Evolutionary conservation across 2,797 vertebrate genomes (phyloP), one percentile per base, ranked within the genome.

Genomic region (Euthynnus affinis): DNA sequence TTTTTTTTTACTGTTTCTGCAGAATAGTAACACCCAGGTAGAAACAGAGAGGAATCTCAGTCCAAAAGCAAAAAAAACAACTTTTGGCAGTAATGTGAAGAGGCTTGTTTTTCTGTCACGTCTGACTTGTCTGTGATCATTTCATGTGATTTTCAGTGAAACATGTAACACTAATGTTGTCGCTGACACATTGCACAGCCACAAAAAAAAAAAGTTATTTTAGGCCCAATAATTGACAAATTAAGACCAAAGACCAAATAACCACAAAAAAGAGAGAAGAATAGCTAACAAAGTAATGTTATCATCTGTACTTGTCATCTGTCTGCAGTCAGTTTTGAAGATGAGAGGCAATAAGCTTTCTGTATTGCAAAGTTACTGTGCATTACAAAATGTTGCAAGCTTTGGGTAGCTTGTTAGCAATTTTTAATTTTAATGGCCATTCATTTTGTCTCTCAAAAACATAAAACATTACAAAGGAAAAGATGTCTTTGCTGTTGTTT

Each of bases 221-320:
- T 88, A 46, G 80, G 88, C 83, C 25, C 82, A 60, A 56, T 87
- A 89, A 86, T 84, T 87, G 87, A 87, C 88, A 92, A 91, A 93
- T 90, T 88, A 92, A 89, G 87, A 90, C 79, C 88, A 90, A 91
- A 91, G 82, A 92, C 80, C 81, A 87, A 80, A 81, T 63, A 76
- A 80, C 63, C 65, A 56, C 29, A 22, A 62, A 71, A 74, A 66
- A 67, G 44, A 59, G 56, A 83, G 63, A 77, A 56, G n/a, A 68
- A 71, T 13, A 61, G 51, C 59, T 74, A 74, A 90, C 79, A 88
- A 91, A 88, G 86, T 49, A 67, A 34, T 66, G 53, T 80, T 77
- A 81, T 67, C 77, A 53, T 87, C 84, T 85, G 83, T 80, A 85
- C 81, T 89, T 89, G 90, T 91, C 81, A 57, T 81, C 64, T 87